A percentile compares a stretch with the other conserved stretches of the same genome.
phyloP scores from a whole-genome alignment of 2,113 vertebrate species.

The Odontesthes bonariensis region DNA sequence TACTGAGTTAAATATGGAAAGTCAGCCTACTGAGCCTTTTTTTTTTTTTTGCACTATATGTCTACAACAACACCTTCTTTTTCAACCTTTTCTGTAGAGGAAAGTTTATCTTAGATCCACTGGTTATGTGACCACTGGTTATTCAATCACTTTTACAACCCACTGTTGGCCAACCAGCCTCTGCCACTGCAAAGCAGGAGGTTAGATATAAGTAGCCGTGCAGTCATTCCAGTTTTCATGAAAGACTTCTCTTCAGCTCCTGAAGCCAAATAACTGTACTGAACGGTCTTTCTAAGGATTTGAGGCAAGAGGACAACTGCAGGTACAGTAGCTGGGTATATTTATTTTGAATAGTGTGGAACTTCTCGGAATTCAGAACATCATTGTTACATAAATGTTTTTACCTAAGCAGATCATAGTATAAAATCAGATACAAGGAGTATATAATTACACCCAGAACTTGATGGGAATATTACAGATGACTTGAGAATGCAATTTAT shows the following conservation, averaged over 20 bases:
- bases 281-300: neutral
- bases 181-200: constrained; percentile 21
- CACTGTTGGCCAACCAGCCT: constrained; percentile 60
- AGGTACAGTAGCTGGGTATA: constrained; percentile 39
- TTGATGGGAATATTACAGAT: neutral
- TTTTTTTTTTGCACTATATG: too few relatives aligned
- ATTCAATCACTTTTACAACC: constrained; percentile 73
- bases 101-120: too few relatives aligned
- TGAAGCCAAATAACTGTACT: constrained; percentile 5
- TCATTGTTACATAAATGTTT: constrained; percentile 7
- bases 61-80: too few relatives aligned
- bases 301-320: constrained; percentile 21
- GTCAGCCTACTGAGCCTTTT: too few relatives aligned
- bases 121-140: neutral
- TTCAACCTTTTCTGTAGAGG: too few relatives aligned
- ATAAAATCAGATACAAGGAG: neutral
- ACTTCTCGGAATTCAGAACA: neutral
- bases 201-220: constrained; percentile 57
- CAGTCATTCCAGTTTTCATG: constrained; percentile 13
- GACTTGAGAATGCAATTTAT: neutral
- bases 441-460: neutral
- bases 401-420: constrained; percentile 31
- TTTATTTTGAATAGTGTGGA: neutral
- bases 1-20: too few relatives aligned
- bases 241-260: neutral